Conservation (phyloP, 2,113 vertebrate species). For the Plecturocebus donacophilus region DNA sequence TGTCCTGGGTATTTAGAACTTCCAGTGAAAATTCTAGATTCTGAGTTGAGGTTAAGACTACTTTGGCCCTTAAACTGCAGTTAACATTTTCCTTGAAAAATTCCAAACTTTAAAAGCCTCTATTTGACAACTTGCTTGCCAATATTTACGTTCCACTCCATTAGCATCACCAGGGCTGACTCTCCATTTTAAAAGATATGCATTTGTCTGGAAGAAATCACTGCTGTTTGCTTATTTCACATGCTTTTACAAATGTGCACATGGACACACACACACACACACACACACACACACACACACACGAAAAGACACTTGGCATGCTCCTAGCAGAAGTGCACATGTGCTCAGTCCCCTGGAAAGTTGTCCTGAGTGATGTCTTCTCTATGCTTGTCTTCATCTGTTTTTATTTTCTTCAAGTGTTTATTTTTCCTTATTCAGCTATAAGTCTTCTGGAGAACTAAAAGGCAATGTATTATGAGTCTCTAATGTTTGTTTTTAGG, state of each 20-base stretch:
- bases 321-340: background rate
- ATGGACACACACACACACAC: background rate
- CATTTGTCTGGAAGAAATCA: conserved; percentile 58
- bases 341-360: background rate
- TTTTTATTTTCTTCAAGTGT: conserved; percentile 20
- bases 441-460: background rate
- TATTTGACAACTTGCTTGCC: conserved; percentile 68
- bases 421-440: background rate
- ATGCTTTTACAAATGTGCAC: background rate
- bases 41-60: conserved; percentile 66
- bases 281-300: too few relatives aligned
- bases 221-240: conserved; percentile 55
- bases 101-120: conserved; percentile 62
- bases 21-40: conserved; percentile 74
- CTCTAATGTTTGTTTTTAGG: conserved; percentile 10
- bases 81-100: conserved; percentile 76
- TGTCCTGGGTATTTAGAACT: conserved; percentile 70
- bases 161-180: conserved; percentile 74
- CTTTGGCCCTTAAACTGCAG: conserved; percentile 59
- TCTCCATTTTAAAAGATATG: conserved; percentile 70
- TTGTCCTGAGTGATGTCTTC: background rate
- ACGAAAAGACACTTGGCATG: fast-evolving
- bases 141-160: conserved; percentile 71
- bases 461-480: background rate
- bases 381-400: background rate